phyloP scores from a whole-genome alignment of 2,113 vertebrate genomes.

The Osmerus eperlanus region DNA sequence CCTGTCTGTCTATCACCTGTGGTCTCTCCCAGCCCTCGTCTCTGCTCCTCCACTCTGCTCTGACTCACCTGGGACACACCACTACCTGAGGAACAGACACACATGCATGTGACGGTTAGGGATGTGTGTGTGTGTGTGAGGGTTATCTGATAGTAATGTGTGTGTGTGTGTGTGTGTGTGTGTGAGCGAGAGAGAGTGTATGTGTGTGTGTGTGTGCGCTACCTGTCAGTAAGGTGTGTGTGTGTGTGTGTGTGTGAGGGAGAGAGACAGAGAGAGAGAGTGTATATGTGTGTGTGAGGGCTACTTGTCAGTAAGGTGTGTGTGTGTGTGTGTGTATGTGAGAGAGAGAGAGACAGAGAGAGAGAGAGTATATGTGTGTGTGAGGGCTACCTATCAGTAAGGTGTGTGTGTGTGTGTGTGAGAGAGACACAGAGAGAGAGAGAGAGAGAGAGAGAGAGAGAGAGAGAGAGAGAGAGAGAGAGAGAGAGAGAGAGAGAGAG shows the following conservation, averaged over 20 bases:
- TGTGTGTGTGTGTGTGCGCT: not conserved
- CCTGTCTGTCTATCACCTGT: not conserved
- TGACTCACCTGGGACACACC: too few species aligned
- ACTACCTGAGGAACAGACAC: slow-evolving; percentile 17
- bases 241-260: not conserved
- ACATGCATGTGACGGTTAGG: not conserved
- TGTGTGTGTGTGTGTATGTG: not conserved
- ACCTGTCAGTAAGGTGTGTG: not conserved
- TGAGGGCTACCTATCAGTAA: slow-evolving; percentile 73
- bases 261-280: not conserved
- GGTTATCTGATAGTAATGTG: not conserved
- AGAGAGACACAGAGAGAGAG: too few species aligned
- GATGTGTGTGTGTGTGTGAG: not conserved
- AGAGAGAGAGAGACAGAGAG: not conserved
- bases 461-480: too few species aligned
- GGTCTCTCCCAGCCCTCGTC: not conserved
- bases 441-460: too few species aligned
- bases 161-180: not conserved
- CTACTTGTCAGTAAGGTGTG: slow-evolving; percentile 77
- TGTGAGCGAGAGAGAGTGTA: not conserved
- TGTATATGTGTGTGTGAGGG: slow-evolving; percentile 58
- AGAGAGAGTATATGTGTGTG: slow-evolving; percentile 49
- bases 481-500: not conserved
- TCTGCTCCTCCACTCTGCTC: too few species aligned
- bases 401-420: slow-evolving; percentile 53